A percentile compares a stretch with the other conserved stretches of the same genome.
Conservation (phyloP, 2,113 vertebrate species). For the Ceyx margarethae region DNA sequence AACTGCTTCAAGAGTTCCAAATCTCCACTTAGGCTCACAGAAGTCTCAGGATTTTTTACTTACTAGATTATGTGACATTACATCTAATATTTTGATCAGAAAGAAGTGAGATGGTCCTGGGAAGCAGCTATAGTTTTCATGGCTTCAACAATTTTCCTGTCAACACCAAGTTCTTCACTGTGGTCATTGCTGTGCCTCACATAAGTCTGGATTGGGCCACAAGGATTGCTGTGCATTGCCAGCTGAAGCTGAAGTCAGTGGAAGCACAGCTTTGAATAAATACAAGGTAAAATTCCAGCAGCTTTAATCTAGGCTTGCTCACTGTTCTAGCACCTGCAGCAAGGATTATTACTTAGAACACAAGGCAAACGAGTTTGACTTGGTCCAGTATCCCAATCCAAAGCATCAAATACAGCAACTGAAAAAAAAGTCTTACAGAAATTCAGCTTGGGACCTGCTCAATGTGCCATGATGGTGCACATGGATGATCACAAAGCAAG, state of each 20-base stretch:
- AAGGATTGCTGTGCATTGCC: background rate
- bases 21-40: background rate
- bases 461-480: background rate
- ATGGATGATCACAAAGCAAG: background rate
- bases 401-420: background rate
- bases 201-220: background rate
- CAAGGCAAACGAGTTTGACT: background rate
- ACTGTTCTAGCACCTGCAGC: background rate
- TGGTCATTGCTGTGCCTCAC: background rate
- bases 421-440: background rate
- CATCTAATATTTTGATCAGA: fast-evolving
- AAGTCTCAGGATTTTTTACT: background rate
- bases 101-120: background rate
- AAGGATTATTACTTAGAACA: background rate
- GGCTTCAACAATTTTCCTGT: background rate
- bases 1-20: background rate
- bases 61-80: background rate
- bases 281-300: background rate
- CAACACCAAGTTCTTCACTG: background rate
- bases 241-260: conserved; percentile 7
- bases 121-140: background rate
- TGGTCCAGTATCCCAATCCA: background rate
- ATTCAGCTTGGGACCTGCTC: background rate
- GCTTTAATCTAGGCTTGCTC: background rate
- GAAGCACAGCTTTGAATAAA: conserved; percentile 1